Percentiles rank a stretch among this genome's conserved stretches.
Conservation (phyloP, 2,888 invertebrate species). For the Pyrrhia umbra region DNA sequence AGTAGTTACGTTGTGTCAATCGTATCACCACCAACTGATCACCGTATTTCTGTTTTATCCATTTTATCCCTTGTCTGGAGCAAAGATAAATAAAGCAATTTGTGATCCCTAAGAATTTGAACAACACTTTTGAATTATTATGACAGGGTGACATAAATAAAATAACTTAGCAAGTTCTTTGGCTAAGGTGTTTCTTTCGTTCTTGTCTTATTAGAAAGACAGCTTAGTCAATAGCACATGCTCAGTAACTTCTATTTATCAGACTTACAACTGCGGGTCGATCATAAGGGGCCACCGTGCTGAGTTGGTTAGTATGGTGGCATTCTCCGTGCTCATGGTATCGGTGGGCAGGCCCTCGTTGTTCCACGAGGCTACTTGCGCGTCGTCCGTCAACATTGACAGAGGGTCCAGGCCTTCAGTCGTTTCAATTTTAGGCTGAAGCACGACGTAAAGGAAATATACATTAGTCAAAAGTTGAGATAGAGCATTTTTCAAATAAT, state of each 20-base stretch:
- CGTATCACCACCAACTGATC: slow-evolving; percentile 93
- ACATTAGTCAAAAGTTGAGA: no score
- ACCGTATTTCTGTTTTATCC: slow-evolving; percentile 97
- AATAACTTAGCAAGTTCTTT: no score
- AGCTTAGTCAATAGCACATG: no score
- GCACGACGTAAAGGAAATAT: neutral
- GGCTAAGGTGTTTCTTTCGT: no score
- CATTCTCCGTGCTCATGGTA: slow-evolving; percentile 98
- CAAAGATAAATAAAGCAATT: neutral
- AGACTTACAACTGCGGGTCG: slow-evolving; percentile 94
- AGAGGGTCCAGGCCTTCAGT: slow-evolving; percentile 95
- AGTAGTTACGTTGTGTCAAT: slow-evolving; percentile 94
- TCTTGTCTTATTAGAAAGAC: no score
- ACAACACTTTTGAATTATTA: no score
- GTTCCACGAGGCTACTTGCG: slow-evolving; percentile 98
- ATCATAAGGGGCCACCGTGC: slow-evolving; percentile 98
- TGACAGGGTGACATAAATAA: no score
- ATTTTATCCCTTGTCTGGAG: slow-evolving; percentile 95
- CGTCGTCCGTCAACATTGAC: slow-evolving; percentile 97
- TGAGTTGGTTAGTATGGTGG: slow-evolving; percentile 96
- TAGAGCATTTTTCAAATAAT: no score
- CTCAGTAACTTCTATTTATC: no score
- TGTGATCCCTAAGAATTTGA: no score
- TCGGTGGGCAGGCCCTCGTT: slow-evolving; percentile 98
- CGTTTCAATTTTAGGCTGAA: slow-evolving; percentile 93